Conservation (phyloP, 2,113 vertebrate species). For the Melanostigma gelatinosum region DNA sequence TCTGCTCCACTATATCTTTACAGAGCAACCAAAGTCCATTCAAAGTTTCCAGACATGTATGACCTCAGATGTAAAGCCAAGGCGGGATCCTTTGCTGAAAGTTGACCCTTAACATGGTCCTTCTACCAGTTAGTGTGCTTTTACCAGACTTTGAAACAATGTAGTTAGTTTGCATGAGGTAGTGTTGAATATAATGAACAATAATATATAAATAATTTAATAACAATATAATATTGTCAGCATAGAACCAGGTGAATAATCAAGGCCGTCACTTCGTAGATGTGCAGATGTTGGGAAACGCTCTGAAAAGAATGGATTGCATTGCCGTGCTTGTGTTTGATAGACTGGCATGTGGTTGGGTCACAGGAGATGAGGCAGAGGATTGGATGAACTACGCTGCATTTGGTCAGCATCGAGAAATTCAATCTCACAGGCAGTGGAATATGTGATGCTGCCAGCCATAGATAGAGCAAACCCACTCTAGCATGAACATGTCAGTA, state of each 20-base stretch:
- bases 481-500: neutral
- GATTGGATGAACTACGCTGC: slow-evolving; percentile 51
- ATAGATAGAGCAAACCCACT: neutral
- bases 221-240: neutral
- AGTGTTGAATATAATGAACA: neutral
- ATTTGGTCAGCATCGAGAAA: slow-evolving; percentile 60
- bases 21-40: neutral
- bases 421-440: slow-evolving; percentile 52
- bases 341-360: slow-evolving; percentile 45
- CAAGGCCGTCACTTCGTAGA: neutral
- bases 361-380: slow-evolving; percentile 34
- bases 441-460: slow-evolving; percentile 26
- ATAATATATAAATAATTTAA: neutral
- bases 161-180: neutral
- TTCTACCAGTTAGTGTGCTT: too few relatives aligned
- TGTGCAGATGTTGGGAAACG: neutral
- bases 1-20: neutral
- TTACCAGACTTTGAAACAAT: neutral
- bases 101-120: neutral
- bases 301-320: slow-evolving; percentile 12
- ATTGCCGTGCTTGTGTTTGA: slow-evolving; percentile 36
- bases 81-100: neutral
- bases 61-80: neutral
- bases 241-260: neutral
- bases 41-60: neutral